Conservation (phyloP, 2,888 invertebrate species). For the Thecophora atra region DNA sequence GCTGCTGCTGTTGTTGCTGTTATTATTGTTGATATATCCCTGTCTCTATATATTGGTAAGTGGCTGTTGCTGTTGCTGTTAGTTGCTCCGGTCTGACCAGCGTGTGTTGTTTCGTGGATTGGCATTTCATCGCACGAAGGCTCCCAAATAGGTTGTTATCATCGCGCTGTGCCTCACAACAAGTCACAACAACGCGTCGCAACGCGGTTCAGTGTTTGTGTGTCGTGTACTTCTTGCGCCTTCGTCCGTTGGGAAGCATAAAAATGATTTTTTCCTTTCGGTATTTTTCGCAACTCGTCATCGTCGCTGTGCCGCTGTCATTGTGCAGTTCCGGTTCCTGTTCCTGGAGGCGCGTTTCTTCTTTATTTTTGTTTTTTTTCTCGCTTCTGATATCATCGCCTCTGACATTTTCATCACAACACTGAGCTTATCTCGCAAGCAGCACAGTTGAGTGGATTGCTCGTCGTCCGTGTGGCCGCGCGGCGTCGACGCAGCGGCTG, state of each 20-base stretch:
- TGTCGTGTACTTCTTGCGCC: neutral
- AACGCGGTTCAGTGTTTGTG: slow-evolving; percentile 38
- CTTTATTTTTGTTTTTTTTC: no score
- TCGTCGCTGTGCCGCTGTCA: slow-evolving; percentile 37
- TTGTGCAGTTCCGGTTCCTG: slow-evolving; percentile 42
- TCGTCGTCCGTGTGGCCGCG: neutral
- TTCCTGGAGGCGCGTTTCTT: slow-evolving; percentile 35
- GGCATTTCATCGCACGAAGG: slow-evolving; percentile 56
- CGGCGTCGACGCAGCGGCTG: neutral
- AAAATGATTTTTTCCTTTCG: slow-evolving; percentile 36
- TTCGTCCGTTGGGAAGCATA: slow-evolving; percentile 39
- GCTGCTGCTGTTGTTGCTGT: slow-evolving; percentile 25
- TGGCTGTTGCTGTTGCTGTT: slow-evolving; percentile 33
- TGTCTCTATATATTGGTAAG: slow-evolving; percentile 35
- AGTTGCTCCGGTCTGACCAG: slow-evolving; percentile 47
- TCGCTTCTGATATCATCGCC: slow-evolving; percentile 41
- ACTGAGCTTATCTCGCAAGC: slow-evolving; percentile 34
- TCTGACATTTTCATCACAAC: slow-evolving; percentile 33
- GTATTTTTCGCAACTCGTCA: slow-evolving; percentile 26
- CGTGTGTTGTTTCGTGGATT: slow-evolving; percentile 45
- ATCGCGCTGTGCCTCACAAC: slow-evolving; percentile 30
- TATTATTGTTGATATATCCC: slow-evolving; percentile 32
- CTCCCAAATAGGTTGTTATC: slow-evolving; percentile 52
- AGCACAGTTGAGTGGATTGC: slow-evolving; percentile 31
- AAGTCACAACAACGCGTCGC: slow-evolving; percentile 39